A percentile compares a stretch with the other conserved stretches of the same genome.
Conservation (phyloP, 2,113 vertebrate species). For the Antennarius striatus region DNA sequence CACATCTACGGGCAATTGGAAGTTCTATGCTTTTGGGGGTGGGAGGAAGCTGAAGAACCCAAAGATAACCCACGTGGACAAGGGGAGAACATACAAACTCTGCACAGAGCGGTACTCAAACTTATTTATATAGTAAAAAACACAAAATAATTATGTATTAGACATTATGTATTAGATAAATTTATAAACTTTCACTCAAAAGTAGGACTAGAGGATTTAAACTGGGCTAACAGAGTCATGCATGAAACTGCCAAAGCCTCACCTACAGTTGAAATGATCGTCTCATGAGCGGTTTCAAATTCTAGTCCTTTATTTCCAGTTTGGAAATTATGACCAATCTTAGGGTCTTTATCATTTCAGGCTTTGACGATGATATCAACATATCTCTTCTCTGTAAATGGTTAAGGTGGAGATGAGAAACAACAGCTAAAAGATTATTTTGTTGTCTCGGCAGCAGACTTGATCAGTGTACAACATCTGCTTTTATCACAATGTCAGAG, state of each 20-base stretch:
- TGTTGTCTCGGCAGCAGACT: constrained; percentile 1
- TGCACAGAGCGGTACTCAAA: too few species aligned
- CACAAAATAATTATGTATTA: too few species aligned
- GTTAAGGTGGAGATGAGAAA: not conserved
- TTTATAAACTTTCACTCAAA: not conserved
- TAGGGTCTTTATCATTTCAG: not conserved
- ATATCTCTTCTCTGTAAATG: not conserved
- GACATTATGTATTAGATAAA: too few species aligned
- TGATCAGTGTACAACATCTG: constrained; percentile 23
- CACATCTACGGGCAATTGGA: too few species aligned
- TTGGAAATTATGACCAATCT: not conserved
- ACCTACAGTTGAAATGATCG: constrained; percentile 46
- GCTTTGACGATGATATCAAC: too few species aligned
- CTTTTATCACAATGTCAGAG: constrained; percentile 7
- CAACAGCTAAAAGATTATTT: constrained; percentile 5
- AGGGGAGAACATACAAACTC: too few species aligned
- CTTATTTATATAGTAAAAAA: too few species aligned
- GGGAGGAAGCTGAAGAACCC: too few species aligned
- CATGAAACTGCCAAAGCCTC: not conserved
- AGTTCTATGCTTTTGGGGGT: too few species aligned
- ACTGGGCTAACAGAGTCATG: constrained; percentile 14
- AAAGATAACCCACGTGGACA: too few species aligned
- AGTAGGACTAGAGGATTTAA: constrained; percentile 11
- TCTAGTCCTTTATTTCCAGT: constrained; percentile 4
- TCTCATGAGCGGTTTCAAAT: constrained; percentile 38